phyloP scores from a whole-genome alignment of 2,113 vertebrate genomes.

The Channa argus region DNA sequence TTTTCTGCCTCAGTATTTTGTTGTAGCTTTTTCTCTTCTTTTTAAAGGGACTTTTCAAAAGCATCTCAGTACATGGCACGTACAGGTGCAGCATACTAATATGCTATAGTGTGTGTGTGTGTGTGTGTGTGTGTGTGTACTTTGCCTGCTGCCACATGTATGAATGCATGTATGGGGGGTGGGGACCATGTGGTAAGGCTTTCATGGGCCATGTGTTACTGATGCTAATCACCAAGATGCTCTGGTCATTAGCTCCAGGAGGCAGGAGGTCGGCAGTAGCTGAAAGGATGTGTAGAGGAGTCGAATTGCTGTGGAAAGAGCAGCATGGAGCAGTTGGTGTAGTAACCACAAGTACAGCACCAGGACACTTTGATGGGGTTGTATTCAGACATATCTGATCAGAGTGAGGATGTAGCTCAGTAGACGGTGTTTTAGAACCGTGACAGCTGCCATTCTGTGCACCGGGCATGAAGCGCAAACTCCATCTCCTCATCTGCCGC shows the following conservation, averaged over 20 bases:
- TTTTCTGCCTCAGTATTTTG: not conserved
- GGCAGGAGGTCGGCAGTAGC: slow-evolving; percentile 38
- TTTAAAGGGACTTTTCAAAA: not conserved
- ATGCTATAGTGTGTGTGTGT: not conserved
- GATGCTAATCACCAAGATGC: slow-evolving; percentile 30
- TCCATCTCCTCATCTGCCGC: slow-evolving; percentile 38
- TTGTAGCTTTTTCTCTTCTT: not conserved
- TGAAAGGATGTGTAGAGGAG: slow-evolving; percentile 3
- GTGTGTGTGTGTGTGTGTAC: slow-evolving; percentile 1
- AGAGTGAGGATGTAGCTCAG: not conserved
- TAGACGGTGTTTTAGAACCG: slow-evolving; percentile 3
- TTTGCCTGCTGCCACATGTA: slow-evolving; percentile 33
- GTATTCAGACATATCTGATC: not conserved
- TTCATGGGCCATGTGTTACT: slow-evolving; percentile 39
- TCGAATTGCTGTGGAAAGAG: not conserved
- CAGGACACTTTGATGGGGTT: not conserved
- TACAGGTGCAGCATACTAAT: slow-evolving; percentile 19
- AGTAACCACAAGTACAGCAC: not conserved
- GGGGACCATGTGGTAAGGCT: slow-evolving; percentile 19
- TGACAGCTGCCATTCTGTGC: slow-evolving; percentile 56
- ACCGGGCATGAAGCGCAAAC: slow-evolving; percentile 36
- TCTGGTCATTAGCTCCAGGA: slow-evolving; percentile 22
- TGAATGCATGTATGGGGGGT: slow-evolving; percentile 14
- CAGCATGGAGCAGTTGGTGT: not conserved
- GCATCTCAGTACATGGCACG: not conserved